Evolutionary conservation across 2,113 vertebrate species (phyloP).

Genomic region (Nematolebias whitei): DNA sequence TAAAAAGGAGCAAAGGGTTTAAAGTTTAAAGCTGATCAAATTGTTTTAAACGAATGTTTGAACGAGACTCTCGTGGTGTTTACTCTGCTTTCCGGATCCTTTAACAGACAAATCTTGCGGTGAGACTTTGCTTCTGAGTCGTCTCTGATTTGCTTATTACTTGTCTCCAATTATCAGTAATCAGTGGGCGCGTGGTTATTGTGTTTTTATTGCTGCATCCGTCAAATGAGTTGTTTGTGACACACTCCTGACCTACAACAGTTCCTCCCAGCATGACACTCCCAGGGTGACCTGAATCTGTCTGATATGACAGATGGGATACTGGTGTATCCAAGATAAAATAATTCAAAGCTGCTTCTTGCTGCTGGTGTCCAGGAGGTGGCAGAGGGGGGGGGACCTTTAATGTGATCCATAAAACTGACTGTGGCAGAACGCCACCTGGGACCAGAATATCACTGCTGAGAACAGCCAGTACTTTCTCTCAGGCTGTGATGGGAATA

Average conservation of each 20-base stretch:
- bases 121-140: no score
- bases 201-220: no score
- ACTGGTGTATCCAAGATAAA: neutral
- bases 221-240: no score
- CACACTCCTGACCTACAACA: no score
- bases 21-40: neutral
- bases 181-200: no score
- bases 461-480: neutral
- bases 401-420: neutral
- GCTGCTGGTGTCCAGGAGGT: slow-evolving; percentile 33
- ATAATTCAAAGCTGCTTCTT: neutral
- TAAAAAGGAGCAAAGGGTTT: no score
- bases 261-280: neutral
- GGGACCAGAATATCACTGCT: neutral
- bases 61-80: no score
- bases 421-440: slow-evolving; percentile 1
- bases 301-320: slow-evolving; percentile 7
- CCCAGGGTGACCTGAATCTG: neutral
- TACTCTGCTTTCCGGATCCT: no score
- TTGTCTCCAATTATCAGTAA: no score
- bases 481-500: neutral
- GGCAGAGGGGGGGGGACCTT: slow-evolving; percentile 21
- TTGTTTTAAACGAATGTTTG: no score
- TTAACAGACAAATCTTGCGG: no score
- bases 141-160: no score